A percentile compares a stretch with the other conserved stretches of the same genome.
Conservation (phyloP, 1,140 invertebrate species). For the Drosophila aff. region DNA sequence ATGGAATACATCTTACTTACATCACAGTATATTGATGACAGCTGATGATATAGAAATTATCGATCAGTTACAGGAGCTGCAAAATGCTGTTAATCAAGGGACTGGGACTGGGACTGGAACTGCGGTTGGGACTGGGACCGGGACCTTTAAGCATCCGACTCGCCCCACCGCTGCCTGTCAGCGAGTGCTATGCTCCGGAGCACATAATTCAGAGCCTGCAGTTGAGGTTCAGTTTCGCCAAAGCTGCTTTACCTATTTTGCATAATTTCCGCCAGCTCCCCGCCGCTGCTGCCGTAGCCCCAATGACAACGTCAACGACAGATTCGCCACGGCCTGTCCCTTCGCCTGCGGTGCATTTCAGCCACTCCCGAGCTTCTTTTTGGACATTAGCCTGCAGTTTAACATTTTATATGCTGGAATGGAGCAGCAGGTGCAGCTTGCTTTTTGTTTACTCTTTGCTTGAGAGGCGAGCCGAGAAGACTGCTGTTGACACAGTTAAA, state of each 20-base stretch:
- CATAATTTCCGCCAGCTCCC: conserved; percentile 77
- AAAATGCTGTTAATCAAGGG: neutral
- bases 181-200: conserved; percentile 29
- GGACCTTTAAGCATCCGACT: conserved; percentile 23
- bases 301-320: conserved; percentile 46
- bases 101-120: neutral
- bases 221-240: conserved; percentile 76
- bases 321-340: conserved; percentile 31
- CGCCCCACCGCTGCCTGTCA: conserved; percentile 51
- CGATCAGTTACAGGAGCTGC: neutral
- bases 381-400: conserved; percentile 74
- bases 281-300: conserved; percentile 20
- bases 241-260: conserved; percentile 83
- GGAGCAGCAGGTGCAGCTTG: conserved; percentile 30
- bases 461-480: conserved; percentile 35
- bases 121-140: neutral
- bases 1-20: no score
- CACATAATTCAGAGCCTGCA: conserved; percentile 71
- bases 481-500: conserved; percentile 77
- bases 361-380: conserved; percentile 68
- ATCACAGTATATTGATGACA: neutral
- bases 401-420: conserved; percentile 58
- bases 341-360: conserved; percentile 52
- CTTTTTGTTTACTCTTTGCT: conserved; percentile 23
- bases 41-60: neutral